A percentile compares a stretch with the other conserved stretches of the same genome.
phyloP scores from a whole-genome alignment of 2,888 invertebrate genomes.

The Maniola hyperantus region DNA sequence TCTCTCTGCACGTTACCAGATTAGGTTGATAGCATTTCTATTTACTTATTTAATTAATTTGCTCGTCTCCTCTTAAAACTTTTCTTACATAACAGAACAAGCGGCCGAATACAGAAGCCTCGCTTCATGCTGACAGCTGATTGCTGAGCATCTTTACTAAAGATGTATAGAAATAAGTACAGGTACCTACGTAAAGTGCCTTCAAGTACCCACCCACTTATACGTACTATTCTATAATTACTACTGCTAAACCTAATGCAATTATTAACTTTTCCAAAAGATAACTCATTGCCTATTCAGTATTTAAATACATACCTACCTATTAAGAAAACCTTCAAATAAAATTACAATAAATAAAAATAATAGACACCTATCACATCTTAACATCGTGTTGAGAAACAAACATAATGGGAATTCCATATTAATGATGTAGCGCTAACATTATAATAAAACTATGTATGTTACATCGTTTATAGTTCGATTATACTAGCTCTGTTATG shows the following conservation, averaged over 20 bases:
- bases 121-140: too few species aligned
- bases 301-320: not conserved
- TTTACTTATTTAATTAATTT: constrained; percentile 26
- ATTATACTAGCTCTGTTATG: constrained; percentile 68
- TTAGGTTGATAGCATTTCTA: constrained; percentile 40
- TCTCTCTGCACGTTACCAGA: constrained; percentile 38
- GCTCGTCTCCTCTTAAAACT: not conserved
- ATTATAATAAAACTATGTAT: constrained; percentile 54
- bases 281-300: not conserved
- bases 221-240: too few species aligned
- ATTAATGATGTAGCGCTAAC: constrained; percentile 51
- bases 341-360: constrained; percentile 32
- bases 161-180: too few species aligned
- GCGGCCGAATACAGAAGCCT: too few species aligned
- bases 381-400: constrained; percentile 11
- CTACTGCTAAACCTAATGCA: too few species aligned
- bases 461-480: constrained; percentile 57
- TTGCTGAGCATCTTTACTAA: too few species aligned
- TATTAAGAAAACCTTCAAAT: constrained; percentile 17
- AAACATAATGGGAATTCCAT: constrained; percentile 45
- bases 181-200: too few species aligned
- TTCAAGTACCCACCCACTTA: too few species aligned
- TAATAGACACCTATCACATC: constrained; percentile 19
- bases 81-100: not conserved
- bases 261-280: not conserved